phyloP scores from a whole-genome alignment of 2,888 invertebrate genomes.

The Drepanosiphum platanoidis region DNA sequence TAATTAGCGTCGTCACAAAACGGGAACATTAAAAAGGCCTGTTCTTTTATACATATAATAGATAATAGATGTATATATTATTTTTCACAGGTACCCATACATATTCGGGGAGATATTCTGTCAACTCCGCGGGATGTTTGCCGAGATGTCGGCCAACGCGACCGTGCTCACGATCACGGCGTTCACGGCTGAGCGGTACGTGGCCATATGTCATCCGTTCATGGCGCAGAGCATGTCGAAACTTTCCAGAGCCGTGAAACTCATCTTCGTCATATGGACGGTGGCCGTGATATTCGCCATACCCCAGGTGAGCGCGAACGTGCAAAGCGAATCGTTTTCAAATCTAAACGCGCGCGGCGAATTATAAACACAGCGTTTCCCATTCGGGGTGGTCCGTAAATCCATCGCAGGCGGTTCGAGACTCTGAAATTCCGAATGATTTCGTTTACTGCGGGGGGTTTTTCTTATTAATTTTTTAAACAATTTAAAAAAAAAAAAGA shows the following conservation, averaged over 20 bases:
- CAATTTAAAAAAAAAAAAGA: no score
- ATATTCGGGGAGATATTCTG: slow-evolving; percentile 84
- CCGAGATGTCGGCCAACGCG: slow-evolving; percentile 84
- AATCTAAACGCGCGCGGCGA: no score
- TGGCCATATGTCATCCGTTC: slow-evolving; percentile 84
- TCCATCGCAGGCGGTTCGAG: no score
- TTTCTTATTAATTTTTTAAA: no score
- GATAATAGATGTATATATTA: no score
- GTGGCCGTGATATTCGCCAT: slow-evolving; percentile 78
- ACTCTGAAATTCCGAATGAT: no score
- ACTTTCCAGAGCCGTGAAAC: slow-evolving; percentile 82
- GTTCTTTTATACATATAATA: no score
- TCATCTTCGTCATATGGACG: slow-evolving; percentile 84
- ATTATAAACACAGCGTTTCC: no score
- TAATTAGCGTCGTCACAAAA: no score
- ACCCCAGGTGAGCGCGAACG: slow-evolving; percentile 71
- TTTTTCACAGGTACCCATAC: slow-evolving; percentile 74
- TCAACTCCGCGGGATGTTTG: slow-evolving; percentile 78
- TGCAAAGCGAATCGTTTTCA: neutral
- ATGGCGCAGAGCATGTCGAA: slow-evolving; percentile 86
- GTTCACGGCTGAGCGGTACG: slow-evolving; percentile 87
- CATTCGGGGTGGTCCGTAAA: no score
- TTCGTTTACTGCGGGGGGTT: no score
- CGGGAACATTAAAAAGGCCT: no score
- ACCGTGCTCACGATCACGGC: slow-evolving; percentile 83